Conservation (phyloP, 2,888 invertebrate species). For the Chymomyza procnemis region DNA sequence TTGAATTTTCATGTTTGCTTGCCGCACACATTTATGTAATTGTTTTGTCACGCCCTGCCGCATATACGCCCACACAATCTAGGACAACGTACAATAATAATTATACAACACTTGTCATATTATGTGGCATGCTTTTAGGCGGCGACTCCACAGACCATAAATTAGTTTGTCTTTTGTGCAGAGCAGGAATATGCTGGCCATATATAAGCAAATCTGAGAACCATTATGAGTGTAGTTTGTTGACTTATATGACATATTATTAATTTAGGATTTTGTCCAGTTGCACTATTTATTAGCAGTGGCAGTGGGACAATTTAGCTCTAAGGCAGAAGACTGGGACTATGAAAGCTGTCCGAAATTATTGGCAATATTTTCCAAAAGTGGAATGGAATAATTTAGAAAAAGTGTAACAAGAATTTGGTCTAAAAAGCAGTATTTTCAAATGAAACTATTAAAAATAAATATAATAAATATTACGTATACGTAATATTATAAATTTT, state of each 20-base stretch:
- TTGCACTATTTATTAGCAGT: slow-evolving; percentile 54
- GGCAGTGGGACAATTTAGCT: slow-evolving; percentile 59
- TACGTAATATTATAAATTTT: no score
- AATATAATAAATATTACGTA: no score
- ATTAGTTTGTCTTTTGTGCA: no score
- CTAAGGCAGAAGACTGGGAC: background rate
- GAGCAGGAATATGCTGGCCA: no score
- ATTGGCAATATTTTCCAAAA: no score
- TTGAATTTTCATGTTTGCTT: slow-evolving; percentile 1
- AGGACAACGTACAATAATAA: background rate
- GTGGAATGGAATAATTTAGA: no score
- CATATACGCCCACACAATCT: background rate
- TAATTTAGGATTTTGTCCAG: slow-evolving; percentile 39
- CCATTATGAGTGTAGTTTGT: background rate
- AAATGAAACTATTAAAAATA: no score
- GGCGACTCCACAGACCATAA: no score
- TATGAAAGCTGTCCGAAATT: no score
- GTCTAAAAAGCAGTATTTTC: no score
- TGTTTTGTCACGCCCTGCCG: background rate
- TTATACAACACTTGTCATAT: background rate
- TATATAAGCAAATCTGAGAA: no score
- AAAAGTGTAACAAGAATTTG: no score
- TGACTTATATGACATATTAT: slow-evolving; percentile 17
- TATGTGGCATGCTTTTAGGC: background rate
- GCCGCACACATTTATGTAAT: background rate